These are phyloP conservation scores for Cyprinodon variegatus DNA, from an alignment of 2,113 vertebrate species.

Conservation along the genomic window DNA sequence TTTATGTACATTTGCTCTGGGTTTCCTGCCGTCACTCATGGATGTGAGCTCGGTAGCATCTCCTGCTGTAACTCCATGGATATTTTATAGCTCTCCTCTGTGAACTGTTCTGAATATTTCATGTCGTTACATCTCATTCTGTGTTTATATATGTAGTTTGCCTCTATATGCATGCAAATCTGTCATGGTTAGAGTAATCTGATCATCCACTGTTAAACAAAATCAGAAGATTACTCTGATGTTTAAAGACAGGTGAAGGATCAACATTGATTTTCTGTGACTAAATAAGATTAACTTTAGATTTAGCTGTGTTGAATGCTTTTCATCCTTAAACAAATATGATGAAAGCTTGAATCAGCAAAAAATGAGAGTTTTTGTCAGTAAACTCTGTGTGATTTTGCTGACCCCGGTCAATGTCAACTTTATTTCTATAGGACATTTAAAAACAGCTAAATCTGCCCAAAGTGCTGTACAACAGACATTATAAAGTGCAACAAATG, in stretches of 20 bases:
- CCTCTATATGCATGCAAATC: constrained; percentile 1
- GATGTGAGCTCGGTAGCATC: constrained; percentile 35
- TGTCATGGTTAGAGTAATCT: not conserved
- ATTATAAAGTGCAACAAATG: too few species aligned
- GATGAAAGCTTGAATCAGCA: not conserved
- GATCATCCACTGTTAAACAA: not conserved
- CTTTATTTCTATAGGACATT: too few species aligned
- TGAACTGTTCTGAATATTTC: constrained; percentile 58
- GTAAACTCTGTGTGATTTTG: too few species aligned
- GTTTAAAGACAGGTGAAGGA: not conserved
- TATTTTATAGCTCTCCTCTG: constrained; percentile 66
- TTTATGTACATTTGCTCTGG: not conserved
- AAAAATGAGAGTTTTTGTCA: not conserved
- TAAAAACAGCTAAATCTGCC: too few species aligned
- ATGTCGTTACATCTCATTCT: constrained; percentile 49
- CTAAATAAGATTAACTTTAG: not conserved
- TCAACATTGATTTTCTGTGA: not conserved
- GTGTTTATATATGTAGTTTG: constrained; percentile 26
- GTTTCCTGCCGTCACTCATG: constrained; percentile 36
- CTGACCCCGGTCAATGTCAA: too few species aligned
- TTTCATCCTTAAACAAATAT: not conserved
- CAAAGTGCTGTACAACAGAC: too few species aligned
- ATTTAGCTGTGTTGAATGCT: not conserved
- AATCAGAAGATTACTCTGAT: not conserved
- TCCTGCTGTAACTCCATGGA: constrained; percentile 61